Conservation (phyloP, 2,113 vertebrate species). For the Marmota flaviventris region DNA sequence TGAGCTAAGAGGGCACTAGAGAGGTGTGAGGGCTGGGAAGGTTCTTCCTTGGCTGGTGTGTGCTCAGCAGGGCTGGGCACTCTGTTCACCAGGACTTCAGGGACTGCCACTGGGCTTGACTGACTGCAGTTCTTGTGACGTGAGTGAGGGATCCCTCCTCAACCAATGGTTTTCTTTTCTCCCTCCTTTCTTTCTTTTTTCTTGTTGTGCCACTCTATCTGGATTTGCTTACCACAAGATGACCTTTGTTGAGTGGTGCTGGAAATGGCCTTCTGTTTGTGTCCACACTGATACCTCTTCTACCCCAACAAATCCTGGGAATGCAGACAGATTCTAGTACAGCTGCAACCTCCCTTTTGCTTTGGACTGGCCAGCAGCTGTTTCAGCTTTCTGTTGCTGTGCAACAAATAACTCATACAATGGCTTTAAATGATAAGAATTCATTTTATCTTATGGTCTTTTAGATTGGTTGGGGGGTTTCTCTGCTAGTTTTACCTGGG, state of each 20-base stretch:
- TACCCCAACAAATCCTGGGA: not conserved
- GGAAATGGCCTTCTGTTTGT: not conserved
- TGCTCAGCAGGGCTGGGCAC: not conserved
- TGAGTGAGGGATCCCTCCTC: not conserved
- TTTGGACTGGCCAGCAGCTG: not conserved
- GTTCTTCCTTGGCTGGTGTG: not conserved
- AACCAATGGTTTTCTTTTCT: not conserved
- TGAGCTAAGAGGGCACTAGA: not conserved
- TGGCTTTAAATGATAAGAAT: not conserved
- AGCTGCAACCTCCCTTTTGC: not conserved
- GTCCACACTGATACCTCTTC: not conserved
- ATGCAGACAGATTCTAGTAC: not conserved
- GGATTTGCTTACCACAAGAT: not conserved
- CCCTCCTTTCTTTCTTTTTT: not conserved
- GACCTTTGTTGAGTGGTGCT: not conserved
- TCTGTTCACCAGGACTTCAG: not conserved
- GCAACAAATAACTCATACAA: not conserved
- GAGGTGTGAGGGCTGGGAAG: not conserved
- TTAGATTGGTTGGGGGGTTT: not conserved
- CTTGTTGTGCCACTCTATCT: not conserved
- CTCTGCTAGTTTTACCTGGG: not conserved
- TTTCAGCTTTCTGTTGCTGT: not conserved
- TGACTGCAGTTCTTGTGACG: not conserved
- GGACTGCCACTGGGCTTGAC: not conserved
- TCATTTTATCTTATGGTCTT: not conserved